These are phyloP conservation scores for Caenorhabditis remanei DNA, from an alignment of 1,140 invertebrate species.

Conservation along the genomic window DNA sequence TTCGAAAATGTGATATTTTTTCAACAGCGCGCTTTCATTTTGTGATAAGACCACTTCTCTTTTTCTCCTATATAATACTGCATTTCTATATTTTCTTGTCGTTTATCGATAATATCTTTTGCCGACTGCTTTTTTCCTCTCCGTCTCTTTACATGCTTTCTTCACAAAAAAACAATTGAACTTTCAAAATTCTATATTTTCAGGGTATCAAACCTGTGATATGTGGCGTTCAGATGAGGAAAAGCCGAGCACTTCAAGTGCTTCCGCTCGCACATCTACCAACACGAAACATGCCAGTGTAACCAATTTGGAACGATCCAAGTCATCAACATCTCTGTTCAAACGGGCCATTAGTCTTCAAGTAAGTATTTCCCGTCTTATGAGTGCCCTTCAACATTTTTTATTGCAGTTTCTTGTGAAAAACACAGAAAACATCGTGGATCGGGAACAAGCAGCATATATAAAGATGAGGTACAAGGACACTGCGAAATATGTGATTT, in stretches of 20 bases:
- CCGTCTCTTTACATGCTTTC: background rate
- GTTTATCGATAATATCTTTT: background rate
- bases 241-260: constrained; percentile 25
- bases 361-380: background rate
- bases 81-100: background rate
- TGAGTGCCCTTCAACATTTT: background rate
- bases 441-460: constrained; percentile 38
- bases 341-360: constrained; percentile 52
- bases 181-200: background rate
- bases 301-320: constrained; percentile 28
- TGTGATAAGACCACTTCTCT: background rate
- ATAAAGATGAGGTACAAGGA: constrained; percentile 63
- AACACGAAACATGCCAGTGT: constrained; percentile 8
- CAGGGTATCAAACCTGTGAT: constrained; percentile 38
- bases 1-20: background rate
- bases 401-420: constrained; percentile 20
- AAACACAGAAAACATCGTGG: constrained; percentile 10
- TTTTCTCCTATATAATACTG: background rate
- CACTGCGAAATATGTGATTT: constrained; percentile 61
- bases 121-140: background rate
- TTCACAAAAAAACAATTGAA: background rate
- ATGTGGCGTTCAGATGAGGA: constrained; percentile 43
- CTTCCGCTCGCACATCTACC: background rate
- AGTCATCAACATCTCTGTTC: constrained; percentile 23
- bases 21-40: background rate